phyloP scores from a whole-genome alignment of 2,113 vertebrate genomes.

The Crypturellus undulatus region DNA sequence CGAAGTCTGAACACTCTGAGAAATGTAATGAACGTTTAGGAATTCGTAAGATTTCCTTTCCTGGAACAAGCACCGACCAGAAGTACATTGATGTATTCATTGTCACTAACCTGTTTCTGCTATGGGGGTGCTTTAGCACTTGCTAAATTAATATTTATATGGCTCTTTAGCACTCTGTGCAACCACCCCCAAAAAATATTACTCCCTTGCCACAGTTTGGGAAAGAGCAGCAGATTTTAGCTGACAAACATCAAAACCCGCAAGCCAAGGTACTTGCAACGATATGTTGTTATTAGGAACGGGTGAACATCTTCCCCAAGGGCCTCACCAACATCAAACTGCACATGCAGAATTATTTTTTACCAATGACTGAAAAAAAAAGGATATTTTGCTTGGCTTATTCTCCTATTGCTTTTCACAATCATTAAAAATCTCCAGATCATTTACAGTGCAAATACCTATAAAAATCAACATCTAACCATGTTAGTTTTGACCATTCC shows the following conservation, averaged over 20 bases:
- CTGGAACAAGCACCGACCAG: not conserved
- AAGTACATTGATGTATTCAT: not conserved
- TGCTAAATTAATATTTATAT: not conserved
- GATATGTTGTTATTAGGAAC: not conserved
- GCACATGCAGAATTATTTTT: not conserved
- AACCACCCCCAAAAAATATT: not conserved
- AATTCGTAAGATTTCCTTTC: not conserved
- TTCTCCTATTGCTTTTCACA: not conserved
- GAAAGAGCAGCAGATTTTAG: not conserved
- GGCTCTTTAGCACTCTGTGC: not conserved
- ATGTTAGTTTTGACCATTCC: not conserved
- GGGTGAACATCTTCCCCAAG: not conserved
- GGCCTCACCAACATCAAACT: not conserved
- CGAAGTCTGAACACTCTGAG: not conserved
- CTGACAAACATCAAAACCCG: fast-evolving
- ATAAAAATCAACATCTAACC: fast-evolving
- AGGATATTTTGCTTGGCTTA: not conserved
- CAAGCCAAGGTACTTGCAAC: not conserved
- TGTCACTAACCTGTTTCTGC: not conserved
- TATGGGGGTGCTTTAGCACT: not conserved
- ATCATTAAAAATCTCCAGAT: not conserved
- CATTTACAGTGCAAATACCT: not conserved
- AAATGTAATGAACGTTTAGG: not conserved
- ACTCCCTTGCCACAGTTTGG: not conserved
- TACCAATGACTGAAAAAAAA: not conserved